Conservation (phyloP, 2,113 vertebrate species). For the Edolisoma coerulescens region DNA sequence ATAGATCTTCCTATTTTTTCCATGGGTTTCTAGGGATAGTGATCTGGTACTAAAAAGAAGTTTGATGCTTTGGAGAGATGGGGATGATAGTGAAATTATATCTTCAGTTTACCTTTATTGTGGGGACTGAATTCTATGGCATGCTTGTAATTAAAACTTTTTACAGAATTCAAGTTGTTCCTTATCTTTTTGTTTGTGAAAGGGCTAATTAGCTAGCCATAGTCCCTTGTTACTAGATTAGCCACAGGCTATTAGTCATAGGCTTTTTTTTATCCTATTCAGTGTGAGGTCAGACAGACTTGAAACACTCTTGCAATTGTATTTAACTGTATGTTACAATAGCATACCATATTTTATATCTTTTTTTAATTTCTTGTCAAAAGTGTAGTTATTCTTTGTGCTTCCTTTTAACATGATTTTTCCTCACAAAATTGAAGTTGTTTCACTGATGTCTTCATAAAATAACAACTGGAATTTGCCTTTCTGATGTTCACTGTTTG, state of each 20-base stretch:
- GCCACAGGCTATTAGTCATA: neutral
- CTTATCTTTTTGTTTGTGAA: neutral
- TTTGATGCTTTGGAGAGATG: neutral
- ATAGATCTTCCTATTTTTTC: neutral
- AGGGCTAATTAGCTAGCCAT: neutral
- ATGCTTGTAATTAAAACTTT: neutral
- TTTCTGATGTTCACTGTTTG: neutral
- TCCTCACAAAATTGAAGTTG: neutral
- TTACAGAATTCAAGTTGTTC: neutral
- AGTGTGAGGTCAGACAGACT: neutral
- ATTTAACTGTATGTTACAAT: neutral
- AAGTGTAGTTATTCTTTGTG: neutral
- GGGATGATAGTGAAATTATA: neutral
- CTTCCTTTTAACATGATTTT: neutral
- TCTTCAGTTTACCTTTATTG: neutral
- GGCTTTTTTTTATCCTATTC: neutral
- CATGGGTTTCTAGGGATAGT: neutral
- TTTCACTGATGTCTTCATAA: neutral
- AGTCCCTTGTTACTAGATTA: constrained; percentile 1
- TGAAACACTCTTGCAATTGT: neutral
- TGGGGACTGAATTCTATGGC: neutral
- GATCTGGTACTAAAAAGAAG: neutral
- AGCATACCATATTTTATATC: neutral
- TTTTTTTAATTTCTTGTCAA: neutral
- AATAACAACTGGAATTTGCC: neutral